A percentile compares a stretch with the other conserved stretches of the same genome.
Evolutionary conservation across 53 echinoderm and acorn worm genomes (phyloP).

Genomic region (Mesocentrotus franciscanus): DNA sequence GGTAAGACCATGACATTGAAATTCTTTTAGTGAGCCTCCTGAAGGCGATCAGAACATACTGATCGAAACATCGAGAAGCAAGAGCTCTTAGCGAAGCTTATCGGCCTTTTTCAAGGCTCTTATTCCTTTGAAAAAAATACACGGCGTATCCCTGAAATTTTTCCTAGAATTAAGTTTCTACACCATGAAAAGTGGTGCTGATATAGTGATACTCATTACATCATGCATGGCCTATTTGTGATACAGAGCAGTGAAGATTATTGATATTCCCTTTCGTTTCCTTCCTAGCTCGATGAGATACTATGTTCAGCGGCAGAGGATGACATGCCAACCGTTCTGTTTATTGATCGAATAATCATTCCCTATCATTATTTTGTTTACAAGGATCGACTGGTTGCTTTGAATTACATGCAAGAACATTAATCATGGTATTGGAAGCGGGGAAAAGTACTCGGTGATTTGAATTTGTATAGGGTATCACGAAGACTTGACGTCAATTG

Average conservation of each 20-base stretch:
- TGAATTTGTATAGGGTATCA: not conserved
- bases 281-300: not conserved
- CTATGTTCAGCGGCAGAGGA: not conserved
- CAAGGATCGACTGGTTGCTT: not conserved
- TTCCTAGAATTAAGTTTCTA: no score
- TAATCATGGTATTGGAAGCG: not conserved
- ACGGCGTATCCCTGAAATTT: no score
- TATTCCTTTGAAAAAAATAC: no score
- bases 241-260: not conserved
- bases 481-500: not conserved
- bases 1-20: no score
- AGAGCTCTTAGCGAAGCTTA: no score
- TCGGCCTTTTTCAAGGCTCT: no score
- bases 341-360: not conserved
- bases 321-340: not conserved
- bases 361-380: not conserved
- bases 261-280: not conserved
- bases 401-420: not conserved
- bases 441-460: not conserved
- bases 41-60: no score
- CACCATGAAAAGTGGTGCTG: no score
- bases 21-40: no score
- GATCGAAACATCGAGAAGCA: no score
- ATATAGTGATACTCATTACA: no score
- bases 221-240: not conserved